Conservation (phyloP, 2,888 invertebrate species). For the Brassicogethes aeneus region DNA sequence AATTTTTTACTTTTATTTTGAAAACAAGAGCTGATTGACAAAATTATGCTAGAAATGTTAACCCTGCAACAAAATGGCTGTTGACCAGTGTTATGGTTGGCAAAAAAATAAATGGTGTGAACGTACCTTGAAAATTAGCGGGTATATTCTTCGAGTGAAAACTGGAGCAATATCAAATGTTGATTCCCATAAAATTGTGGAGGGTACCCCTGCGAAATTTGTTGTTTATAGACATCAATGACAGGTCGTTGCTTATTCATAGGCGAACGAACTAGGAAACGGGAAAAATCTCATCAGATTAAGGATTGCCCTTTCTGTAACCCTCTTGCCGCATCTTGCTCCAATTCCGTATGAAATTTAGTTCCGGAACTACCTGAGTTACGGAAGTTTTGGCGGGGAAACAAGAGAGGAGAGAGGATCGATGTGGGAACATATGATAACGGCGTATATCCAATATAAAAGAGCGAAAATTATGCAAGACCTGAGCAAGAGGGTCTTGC, state of each 20-base stretch:
- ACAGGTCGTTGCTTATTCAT: background rate
- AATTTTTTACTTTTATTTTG: too few relatives aligned
- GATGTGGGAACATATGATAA: constrained; percentile 13
- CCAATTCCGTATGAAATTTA: constrained; percentile 14
- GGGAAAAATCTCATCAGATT: constrained; percentile 1
- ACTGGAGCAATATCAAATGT: too few relatives aligned
- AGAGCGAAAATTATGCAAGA: constrained; percentile 22
- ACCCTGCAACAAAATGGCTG: too few relatives aligned
- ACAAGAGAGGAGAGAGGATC: background rate
- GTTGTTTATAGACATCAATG: background rate
- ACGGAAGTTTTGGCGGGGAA: constrained; percentile 16
- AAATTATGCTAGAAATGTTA: too few relatives aligned
- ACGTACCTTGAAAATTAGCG: too few relatives aligned
- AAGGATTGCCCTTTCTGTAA: background rate
- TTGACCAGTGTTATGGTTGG: too few relatives aligned
- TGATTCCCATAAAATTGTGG: too few relatives aligned
- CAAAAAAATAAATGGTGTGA: too few relatives aligned
- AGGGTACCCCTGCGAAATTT: too few relatives aligned
- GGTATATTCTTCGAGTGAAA: too few relatives aligned
- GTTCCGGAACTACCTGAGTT: constrained; percentile 19
- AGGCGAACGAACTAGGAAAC: background rate
- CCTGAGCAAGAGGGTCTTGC: constrained; percentile 23
- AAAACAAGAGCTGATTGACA: too few relatives aligned
- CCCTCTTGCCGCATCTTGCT: constrained; percentile 7
- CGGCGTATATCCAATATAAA: constrained; percentile 17